Evolutionary conservation across 2,113 vertebrate species (phyloP), one percentile per base, ranked within the genome.

Genomic region (Pseudonaja textilis): DNA sequence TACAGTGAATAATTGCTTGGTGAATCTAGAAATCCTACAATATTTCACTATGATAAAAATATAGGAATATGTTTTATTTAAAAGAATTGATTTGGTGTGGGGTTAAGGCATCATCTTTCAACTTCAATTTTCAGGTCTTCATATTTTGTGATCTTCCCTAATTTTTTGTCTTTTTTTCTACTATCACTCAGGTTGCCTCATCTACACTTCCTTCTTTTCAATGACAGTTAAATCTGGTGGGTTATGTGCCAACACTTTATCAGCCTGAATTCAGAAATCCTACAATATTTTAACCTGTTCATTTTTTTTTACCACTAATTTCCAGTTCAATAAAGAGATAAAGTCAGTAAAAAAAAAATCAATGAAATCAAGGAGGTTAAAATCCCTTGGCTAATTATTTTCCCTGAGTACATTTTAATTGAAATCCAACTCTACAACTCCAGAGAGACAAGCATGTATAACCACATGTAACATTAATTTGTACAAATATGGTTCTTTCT

Each of bases 401-500:
- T 11, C 34, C 23, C n/a, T 42, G 56, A 42, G 8, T 23, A 89
- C 14, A 55, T 56, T 34, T 89, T 39, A 56, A 22, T 56, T 34
- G 54, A 56, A 23, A 89, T 25, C 88, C 88, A 23, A 34, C n/a
- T 10, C 34, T 20, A 34, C 50, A 56, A n/a, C 11, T 92, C 87
- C 50, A 86, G 25, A 90, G 89, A 93, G 61, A 3, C 2, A 26
- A 11, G 29, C 64, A 0, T 14, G 39, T 74, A 93, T 18, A 34
- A 81, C 74, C 74, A 81, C 74, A 81, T 42, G 34, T 42, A 81
- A 54, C 74, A 91, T 10, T 2, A 57, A 50, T 95, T 95, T 95
- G 4, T 34, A 92, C 47, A 69, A 96, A 96, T 89, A 34, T 94
- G 34, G 9, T 88, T 52, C 93, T 34, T 57, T 23, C 34, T 25